Evolutionary conservation across 2,113 vertebrate species (phyloP).

Genomic region (Ascaphus truei): DNA sequence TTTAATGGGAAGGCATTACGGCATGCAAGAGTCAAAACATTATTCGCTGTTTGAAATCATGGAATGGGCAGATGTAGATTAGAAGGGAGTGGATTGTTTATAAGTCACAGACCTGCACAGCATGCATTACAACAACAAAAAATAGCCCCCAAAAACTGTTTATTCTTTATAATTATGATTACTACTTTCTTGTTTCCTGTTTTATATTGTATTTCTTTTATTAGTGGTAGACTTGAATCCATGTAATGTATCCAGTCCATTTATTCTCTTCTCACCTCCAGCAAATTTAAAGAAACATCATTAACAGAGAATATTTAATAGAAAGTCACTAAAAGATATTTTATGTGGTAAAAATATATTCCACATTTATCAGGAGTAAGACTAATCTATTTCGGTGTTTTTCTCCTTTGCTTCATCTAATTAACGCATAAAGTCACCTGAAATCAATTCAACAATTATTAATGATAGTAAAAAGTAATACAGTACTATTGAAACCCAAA

Average conservation of each 20-base stretch:
- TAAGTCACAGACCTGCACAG: neutral
- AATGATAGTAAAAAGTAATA: slow-evolving; percentile 9
- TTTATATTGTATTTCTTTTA: neutral
- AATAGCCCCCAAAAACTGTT: neutral
- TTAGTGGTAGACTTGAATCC: neutral
- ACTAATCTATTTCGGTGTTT: slow-evolving; percentile 16
- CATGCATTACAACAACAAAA: neutral
- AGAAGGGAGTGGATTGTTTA: too few species aligned
- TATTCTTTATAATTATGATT: neutral
- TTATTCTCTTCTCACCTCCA: slow-evolving; percentile 10
- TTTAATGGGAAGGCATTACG: too few species aligned
- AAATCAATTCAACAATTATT: slow-evolving; percentile 18
- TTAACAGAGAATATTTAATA: slow-evolving; percentile 27
- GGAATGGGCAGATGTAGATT: too few species aligned
- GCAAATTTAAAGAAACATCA: slow-evolving; percentile 22
- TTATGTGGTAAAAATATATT: slow-evolving; percentile 15
- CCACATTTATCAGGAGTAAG: neutral
- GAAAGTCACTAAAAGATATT: slow-evolving; percentile 22
- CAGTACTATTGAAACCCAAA: too few species aligned
- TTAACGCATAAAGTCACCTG: slow-evolving; percentile 5
- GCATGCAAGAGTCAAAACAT: too few species aligned
- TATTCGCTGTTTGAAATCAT: too few species aligned
- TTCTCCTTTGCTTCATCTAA: too few species aligned
- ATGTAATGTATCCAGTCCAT: slow-evolving; percentile 6
- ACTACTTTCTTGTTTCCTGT: neutral